phyloP scores from a whole-genome alignment of 2,113 vertebrate species.

The Daboia siamensis region DNA sequence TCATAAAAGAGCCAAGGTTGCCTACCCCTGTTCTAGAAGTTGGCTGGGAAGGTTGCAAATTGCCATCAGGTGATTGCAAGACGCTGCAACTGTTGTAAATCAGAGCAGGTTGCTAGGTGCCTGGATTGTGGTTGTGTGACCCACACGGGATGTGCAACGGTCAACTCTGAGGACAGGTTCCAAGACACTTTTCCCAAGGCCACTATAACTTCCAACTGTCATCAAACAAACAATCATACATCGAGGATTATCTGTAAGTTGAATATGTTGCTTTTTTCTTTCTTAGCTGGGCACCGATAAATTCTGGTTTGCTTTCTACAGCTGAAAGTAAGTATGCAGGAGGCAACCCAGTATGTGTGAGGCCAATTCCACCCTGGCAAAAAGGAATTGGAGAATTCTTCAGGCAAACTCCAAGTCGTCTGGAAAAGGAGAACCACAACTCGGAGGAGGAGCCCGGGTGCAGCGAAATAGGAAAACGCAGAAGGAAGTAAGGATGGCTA shows the following conservation, averaged over 20 bases:
- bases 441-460: conserved; percentile 75
- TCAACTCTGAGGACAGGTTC: not conserved
- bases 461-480: conserved; percentile 73
- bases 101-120: not conserved
- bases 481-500: conserved; percentile 71
- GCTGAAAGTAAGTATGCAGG: conserved; percentile 77
- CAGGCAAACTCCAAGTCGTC: conserved; percentile 68
- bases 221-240: not conserved
- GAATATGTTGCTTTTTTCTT: not conserved
- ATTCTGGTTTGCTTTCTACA: conserved; percentile 44
- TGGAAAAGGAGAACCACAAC: conserved; percentile 76
- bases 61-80: not conserved
- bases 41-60: not conserved
- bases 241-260: not conserved
- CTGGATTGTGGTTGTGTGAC: not conserved
- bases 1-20: too few relatives aligned
- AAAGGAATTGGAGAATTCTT: conserved; percentile 89
- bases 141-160: not conserved
- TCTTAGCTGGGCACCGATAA: not conserved
- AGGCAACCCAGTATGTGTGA: conserved; percentile 81
- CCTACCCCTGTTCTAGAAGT: not conserved
- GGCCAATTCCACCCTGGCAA: conserved; percentile 87
- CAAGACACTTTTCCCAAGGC: not conserved
- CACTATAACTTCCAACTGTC: not conserved
- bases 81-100: not conserved